A percentile compares a stretch with the other conserved stretches of the same genome.
These are phyloP conservation scores for Neoaliturus tenellus DNA, from an alignment of 2,888 invertebrate species.

Conservation along the genomic window DNA sequence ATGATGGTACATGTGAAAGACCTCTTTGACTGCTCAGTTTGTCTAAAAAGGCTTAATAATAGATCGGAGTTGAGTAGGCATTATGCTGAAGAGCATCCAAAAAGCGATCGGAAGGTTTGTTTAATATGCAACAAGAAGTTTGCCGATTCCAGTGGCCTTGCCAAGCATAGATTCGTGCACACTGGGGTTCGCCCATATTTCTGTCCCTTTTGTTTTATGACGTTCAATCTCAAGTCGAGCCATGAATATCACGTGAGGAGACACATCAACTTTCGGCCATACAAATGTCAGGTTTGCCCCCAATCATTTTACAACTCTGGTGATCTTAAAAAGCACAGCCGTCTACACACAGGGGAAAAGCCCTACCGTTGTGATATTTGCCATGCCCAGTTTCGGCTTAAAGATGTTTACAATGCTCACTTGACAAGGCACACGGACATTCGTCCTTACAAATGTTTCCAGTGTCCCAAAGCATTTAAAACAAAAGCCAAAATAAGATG, in stretches of 20 bases:
- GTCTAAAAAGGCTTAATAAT: not conserved
- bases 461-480: constrained; percentile 62
- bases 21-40: not conserved
- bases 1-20: not conserved
- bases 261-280: constrained; percentile 43
- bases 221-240: not conserved
- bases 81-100: not conserved
- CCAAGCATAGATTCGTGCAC: constrained; percentile 47
- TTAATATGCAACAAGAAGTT: constrained; percentile 17
- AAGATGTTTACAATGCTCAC: constrained; percentile 72
- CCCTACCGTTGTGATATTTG: constrained; percentile 59
- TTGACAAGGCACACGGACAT: constrained; percentile 64
- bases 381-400: not conserved
- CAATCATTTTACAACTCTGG: constrained; percentile 64
- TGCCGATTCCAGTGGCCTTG: not conserved
- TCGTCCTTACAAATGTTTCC: constrained; percentile 65
- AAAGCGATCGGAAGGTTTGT: not conserved
- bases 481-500: constrained; percentile 8
- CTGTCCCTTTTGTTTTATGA: constrained; percentile 26
- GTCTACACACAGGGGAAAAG: constrained; percentile 65
- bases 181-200: constrained; percentile 40
- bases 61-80: not conserved
- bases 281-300: constrained; percentile 64
- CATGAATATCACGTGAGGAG: constrained; percentile 5
- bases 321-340: constrained; percentile 64